Evolutionary conservation across 2,888 invertebrate species (phyloP).

Genomic region (Patella ulyssiponensis): DNA sequence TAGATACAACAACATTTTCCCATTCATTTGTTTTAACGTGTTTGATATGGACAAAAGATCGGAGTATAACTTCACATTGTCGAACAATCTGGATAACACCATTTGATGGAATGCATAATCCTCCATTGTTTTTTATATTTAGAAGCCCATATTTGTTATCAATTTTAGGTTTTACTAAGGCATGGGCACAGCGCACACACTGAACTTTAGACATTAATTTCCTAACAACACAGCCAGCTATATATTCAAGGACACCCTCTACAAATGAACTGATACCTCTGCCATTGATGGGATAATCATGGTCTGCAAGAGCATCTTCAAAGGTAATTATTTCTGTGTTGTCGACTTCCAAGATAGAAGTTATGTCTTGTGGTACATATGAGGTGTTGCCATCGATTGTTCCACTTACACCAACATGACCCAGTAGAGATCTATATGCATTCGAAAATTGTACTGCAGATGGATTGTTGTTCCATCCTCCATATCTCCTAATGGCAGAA

Average conservation of each 20-base stretch:
- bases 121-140: not conserved
- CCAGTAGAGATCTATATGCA: constrained; percentile 6
- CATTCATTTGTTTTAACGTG: not conserved
- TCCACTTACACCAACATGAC: constrained; percentile 11
- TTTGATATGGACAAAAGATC: not conserved
- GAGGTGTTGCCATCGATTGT: not conserved
- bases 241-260: not conserved
- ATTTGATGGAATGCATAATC: not conserved
- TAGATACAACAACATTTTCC: not conserved
- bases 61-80: not conserved
- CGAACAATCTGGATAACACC: not conserved
- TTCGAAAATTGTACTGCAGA: constrained; percentile 12
- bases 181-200: not conserved
- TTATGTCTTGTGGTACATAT: not conserved
- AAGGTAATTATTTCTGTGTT: not conserved
- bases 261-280: not conserved
- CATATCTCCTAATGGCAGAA: constrained; percentile 2
- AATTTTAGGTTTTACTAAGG: not conserved
- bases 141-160: not conserved
- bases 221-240: not conserved
- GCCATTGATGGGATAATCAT: not conserved
- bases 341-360: not conserved
- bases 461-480: constrained; percentile 22
- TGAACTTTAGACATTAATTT: not conserved
- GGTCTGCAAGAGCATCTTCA: not conserved